Evolutionary conservation across 2,113 vertebrate genomes (phyloP), one percentile per base, ranked within the genome.

Genomic region (Shinisaurus crocodilurus): DNA sequence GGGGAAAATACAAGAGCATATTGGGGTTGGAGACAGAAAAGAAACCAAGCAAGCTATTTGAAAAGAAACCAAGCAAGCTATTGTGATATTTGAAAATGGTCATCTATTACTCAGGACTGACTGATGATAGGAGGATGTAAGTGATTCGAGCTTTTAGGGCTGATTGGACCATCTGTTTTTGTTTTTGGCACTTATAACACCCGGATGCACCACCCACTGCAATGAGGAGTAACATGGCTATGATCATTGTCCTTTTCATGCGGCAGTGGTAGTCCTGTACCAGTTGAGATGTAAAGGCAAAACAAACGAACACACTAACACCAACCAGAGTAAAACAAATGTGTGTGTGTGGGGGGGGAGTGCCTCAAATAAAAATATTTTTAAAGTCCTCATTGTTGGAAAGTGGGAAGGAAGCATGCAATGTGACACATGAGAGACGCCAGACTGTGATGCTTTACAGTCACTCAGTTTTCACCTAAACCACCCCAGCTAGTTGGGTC

Each of bases 71-170:
- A 15, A 20, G 25, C 43, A 23, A 2, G 88, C 16, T 77, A 65
- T 81, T 65, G 29, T 50, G 34, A 34, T 84, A 37, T 82, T 93
- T 91, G 1, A 84, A 83, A 79, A 27, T 77, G 3, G 9, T n/a
- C 15, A 29, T 76, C 85, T 32, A 37, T 60, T 87, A 27, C 2
- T 75, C 69, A 40, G 54, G 65, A 80, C 80, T 88, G 50, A 0
- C 43, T 93, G 76, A 48, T 88, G 84, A 85, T 57, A 67, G 7
- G 8, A 60, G 7, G 8, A 1, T 90, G 85, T 88, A 87, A 90
- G 5, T 92, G 60, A 87, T 48, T 82, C 29, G 86, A 50, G 0
- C 18, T 82, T 93, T 54, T 48, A 57, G 91, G 77, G 1, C 7
- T 48, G 79, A 57, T 20, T 79, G 7, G 57, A 87, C 65, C 63